Base-by-base conservation (phyloP, 1,140 invertebrate genomes). In the Cardiocondyla obscurior region DNA sequence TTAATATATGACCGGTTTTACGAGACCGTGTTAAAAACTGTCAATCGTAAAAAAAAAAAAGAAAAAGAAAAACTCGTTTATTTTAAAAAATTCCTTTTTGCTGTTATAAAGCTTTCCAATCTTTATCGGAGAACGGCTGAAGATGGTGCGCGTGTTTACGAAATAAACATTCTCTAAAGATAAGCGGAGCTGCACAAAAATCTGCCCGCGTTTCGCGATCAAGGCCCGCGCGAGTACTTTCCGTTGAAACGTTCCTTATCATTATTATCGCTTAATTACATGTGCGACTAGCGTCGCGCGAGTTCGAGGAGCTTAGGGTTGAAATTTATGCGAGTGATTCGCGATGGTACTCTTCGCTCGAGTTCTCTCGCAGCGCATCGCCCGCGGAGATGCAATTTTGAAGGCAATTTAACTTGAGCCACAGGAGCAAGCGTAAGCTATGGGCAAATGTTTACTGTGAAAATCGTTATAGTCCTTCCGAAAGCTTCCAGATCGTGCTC, bases 351-450 rank as follows among this genome's bases (percentile, higher is more conserved):
- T 79, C 67, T 33, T 57, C 83, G 65, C 58, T 77, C 65, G 28
- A 36, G 65, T 81, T 82, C 76, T 67, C 84, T 67, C 55, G 79
- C 64, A 58, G 36, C 62, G n/a, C 81, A n/a, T 67, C 81, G 46
- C 46, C 67, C 67, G 74, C 77, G 76, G 83, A 82, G 65, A 81
- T 77, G 87, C 87, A 88, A 88, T 88, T 88, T 88, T 88, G 81
- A 88, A 88, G 87, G 87, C 86, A 88, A 88, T 88, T 88, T 88
- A 88, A 88, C 87, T 88, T 88, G 84, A 88, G 85, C 81, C 77
- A 73, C 87, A 86, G 55, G 67, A 69, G 67, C 87, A 69, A 82
- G 65, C 87, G 72, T 81, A 74, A 85, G 81, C 84, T 81, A 81
- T 46, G 69, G 77, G 81, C 73, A 86, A 88, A 88, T 88, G 84